Percentiles rank a stretch among this genome's conserved stretches.
Conservation (phyloP, 2,113 vertebrate genomes). For the Penelope pileata region DNA sequence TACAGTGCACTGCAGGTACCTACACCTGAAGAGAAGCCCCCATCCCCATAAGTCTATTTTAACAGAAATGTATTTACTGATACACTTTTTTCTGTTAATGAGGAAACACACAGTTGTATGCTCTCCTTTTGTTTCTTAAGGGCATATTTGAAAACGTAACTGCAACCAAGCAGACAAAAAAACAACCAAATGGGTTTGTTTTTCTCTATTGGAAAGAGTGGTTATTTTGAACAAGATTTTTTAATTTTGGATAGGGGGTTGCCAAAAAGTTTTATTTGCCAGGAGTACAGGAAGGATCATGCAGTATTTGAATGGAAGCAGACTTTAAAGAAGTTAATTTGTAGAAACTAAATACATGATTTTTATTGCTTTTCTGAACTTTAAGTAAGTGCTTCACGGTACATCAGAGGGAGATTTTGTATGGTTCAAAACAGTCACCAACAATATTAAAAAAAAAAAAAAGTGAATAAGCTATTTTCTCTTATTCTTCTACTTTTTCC, state of each 20-base stretch:
- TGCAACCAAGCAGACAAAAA: background rate
- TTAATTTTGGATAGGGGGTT: background rate
- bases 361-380: background rate
- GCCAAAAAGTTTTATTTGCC: background rate
- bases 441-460: background rate
- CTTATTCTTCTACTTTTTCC: background rate
- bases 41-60: background rate
- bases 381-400: background rate
- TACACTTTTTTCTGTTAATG: background rate
- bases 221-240: background rate
- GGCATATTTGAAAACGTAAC: background rate
- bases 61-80: background rate
- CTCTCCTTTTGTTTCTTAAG: background rate
- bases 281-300: background rate
- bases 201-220: background rate
- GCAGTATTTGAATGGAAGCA: background rate
- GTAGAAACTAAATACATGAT: background rate
- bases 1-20: rapidly evolving
- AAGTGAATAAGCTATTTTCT: background rate
- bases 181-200: background rate
- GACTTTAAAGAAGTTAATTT: background rate
- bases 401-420: background rate
- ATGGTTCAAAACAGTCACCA: background rate
- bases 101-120: background rate
- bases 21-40: background rate